Evolutionary conservation across 2,888 invertebrate species (phyloP).

Genomic region (Galeruca laticollis): DNA sequence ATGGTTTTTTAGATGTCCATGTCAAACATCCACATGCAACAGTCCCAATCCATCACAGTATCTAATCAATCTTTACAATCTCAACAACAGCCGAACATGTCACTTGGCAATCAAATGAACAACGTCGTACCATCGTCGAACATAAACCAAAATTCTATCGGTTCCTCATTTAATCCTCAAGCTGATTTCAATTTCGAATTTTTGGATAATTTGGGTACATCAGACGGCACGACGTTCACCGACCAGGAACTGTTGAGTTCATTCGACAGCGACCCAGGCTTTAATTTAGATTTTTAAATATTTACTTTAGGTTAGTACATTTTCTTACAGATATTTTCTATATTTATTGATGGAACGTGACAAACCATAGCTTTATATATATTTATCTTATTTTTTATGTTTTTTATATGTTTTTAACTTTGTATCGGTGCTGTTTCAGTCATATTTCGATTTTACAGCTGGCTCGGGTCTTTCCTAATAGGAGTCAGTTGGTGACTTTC

Average conservation of each 20-base stretch:
- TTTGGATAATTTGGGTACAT: conserved; percentile 83
- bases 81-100: conserved; percentile 38
- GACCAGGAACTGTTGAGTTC: conserved; percentile 87
- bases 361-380: neutral
- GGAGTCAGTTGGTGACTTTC: too few relatives aligned
- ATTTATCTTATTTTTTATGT: too few relatives aligned
- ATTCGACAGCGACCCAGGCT: conserved; percentile 80
- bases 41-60: conserved; percentile 76
- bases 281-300: conserved; percentile 70
- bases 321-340: conserved; percentile 22
- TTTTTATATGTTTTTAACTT: too few relatives aligned
- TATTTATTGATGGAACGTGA: neutral
- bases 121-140: conserved; percentile 43
- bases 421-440: too few relatives aligned
- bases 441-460: too few relatives aligned
- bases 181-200: conserved; percentile 86
- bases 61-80: conserved; percentile 59
- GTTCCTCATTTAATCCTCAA: conserved; percentile 69
- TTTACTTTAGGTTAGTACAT: conserved; percentile 16
- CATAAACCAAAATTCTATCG: conserved; percentile 53
- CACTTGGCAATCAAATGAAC: conserved; percentile 43
- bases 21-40: conserved; percentile 78
- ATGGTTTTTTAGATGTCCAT: conserved; percentile 69
- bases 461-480: too few relatives aligned
- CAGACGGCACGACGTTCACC: conserved; percentile 81